These are phyloP conservation scores for Calameuta pallipes DNA, from an alignment of 2,888 invertebrate species.

Conservation along the genomic window DNA sequence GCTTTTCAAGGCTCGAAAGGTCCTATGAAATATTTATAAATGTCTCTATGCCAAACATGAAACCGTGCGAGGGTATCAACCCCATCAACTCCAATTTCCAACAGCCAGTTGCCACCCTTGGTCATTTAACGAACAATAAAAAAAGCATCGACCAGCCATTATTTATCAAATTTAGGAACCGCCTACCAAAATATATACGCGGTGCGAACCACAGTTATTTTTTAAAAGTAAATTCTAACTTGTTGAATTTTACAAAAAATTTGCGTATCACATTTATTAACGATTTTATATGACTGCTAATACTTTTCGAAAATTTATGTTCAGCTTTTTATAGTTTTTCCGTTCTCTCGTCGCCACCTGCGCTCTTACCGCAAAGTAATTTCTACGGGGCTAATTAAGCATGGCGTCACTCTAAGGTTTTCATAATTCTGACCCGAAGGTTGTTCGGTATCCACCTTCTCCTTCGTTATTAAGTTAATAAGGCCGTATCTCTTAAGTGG, in stretches of 20 bases:
- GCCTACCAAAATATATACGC: neutral
- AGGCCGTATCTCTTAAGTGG: neutral
- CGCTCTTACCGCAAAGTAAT: neutral
- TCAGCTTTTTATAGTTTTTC: neutral
- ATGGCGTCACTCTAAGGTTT: neutral
- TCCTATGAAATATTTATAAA: slow-evolving; percentile 11
- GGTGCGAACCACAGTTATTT: neutral
- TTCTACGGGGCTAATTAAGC: neutral
- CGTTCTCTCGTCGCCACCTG: neutral
- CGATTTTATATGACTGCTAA: neutral
- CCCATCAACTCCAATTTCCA: neutral
- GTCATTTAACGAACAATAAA: neutral
- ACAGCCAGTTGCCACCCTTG: neutral
- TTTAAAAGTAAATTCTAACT: neutral
- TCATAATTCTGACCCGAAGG: neutral
- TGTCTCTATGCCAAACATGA: neutral
- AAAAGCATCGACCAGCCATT: neutral
- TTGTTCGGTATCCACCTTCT: neutral
- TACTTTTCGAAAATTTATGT: neutral
- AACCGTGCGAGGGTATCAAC: slow-evolving; percentile 3
- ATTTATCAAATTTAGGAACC: neutral
- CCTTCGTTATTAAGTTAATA: neutral
- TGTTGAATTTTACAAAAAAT: neutral
- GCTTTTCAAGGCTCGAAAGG: neutral
- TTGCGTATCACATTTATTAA: neutral